Base-by-base conservation (phyloP, 2,888 invertebrate genomes). In the Caenorhabditis becei region DNA sequence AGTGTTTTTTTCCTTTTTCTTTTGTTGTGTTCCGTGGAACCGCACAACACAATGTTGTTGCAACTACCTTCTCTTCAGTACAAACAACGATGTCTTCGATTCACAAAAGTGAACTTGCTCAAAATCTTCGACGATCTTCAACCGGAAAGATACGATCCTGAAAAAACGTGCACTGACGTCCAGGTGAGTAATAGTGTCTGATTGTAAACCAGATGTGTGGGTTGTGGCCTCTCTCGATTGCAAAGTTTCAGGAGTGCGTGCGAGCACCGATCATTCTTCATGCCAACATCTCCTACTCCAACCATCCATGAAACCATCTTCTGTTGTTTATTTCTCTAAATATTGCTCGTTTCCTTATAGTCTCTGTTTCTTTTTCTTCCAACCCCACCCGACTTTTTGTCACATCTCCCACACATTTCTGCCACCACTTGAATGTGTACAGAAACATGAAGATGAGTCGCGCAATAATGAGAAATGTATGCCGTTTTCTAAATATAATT, bases 201-300 rank as follows among this genome's bases (percentile, higher is more conserved):
- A 56, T 65, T 75, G 75, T 75, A 66, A 75, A 66, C 75, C 75
- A 75, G 75, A 75, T 75, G 75, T 66, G 28, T 41, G 51, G 59
- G 59, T 51, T 62, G 37, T 59, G 65, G 63, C 51, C 14, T 41
- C 41, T 41, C 41, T 41, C 49, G 26, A 59, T 37, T 8, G 23
- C 26, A 47, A 28, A 41, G 14, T 75, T 75, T 66, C 75, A 75
- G 75, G 75, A 75, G 61, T 75, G 75, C 41, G 26, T n/a, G 20
- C 61, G 35, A 56, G 20, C 8, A 41, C 23, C 41, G n/a, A 18
- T 16, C 20, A 41, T 41, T 59, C n/a, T 11, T 32, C 32, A 3
- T 20, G 14, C 44, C 28, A 28, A 59, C 23, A 24, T 10, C 44
- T 11, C 23, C 28, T 23, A 10, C 35, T 7, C 23, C 26, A 47